Evolutionary conservation across 2,797 vertebrate species (phyloP).

Genomic region (Poecilia picta): DNA sequence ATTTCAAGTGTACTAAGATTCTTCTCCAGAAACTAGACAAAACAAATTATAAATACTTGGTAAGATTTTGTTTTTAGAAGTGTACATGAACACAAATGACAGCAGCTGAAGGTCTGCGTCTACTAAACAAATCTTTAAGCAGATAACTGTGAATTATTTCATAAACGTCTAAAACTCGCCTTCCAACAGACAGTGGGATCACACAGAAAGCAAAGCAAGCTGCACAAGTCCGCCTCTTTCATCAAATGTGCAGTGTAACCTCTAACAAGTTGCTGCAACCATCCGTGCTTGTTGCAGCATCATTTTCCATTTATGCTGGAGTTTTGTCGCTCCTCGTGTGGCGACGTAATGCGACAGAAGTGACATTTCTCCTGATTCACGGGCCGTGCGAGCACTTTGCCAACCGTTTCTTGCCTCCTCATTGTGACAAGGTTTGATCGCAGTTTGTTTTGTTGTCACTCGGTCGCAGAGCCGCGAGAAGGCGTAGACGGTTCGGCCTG

Average conservation of each 20-base stretch:
- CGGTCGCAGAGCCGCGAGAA: conserved; percentile 36
- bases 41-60: no score
- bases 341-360: background rate
- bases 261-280: background rate
- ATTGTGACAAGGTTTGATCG: conserved; percentile 19
- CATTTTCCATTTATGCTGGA: background rate
- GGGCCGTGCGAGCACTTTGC: conserved; percentile 14
- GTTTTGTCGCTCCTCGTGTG: background rate
- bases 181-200: background rate
- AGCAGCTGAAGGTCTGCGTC: background rate
- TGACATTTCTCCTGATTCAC: conserved; percentile 16
- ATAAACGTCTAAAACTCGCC: background rate
- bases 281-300: background rate
- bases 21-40: no score
- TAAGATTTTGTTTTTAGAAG: no score
- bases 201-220: background rate
- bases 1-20: no score
- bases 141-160: background rate
- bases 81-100: background rate
- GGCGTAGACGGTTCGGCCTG: conserved; percentile 31
- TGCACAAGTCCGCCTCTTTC: background rate
- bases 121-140: background rate
- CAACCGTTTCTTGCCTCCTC: conserved; percentile 12
- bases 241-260: background rate
- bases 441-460: conserved; percentile 59